A percentile compares a stretch with the other conserved stretches of the same genome.
Conservation (phyloP, 2,888 invertebrate genomes). For the Loripinus fragilis region DNA sequence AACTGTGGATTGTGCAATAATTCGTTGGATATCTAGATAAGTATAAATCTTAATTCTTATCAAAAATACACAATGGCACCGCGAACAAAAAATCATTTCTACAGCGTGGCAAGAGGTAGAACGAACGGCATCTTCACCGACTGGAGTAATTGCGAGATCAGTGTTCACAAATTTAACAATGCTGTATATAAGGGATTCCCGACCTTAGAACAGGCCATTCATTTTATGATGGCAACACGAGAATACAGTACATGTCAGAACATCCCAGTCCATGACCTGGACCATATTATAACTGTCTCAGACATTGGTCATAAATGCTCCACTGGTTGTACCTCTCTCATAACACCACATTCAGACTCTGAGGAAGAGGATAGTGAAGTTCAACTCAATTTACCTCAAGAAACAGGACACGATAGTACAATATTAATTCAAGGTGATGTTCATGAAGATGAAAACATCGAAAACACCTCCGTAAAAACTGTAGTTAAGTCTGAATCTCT, state of each 20-base stretch:
- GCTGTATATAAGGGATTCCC: slow-evolving; percentile 2
- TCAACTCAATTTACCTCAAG: background rate
- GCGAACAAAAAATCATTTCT: background rate
- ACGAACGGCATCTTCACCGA: background rate
- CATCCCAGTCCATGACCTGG: background rate
- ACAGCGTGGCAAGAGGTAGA: background rate
- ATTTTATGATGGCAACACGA: background rate
- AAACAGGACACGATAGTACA: background rate
- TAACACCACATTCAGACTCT: background rate
- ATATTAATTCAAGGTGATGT: background rate
- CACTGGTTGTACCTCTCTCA: background rate
- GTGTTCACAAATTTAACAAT: background rate
- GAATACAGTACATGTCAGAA: background rate
- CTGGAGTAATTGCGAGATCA: slow-evolving; percentile 1
- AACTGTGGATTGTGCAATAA: background rate
- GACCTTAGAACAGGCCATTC: background rate
- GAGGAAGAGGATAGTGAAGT: background rate
- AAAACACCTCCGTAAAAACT: background rate
- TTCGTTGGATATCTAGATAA: background rate
- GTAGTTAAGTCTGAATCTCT: too few relatives aligned
- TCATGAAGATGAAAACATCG: background rate
- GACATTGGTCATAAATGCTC: slow-evolving; percentile 6
- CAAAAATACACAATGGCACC: background rate
- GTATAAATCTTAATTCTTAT: background rate
- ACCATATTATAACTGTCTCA: background rate